Conservation (phyloP, 2,888 invertebrate species). For the Tenthredo mesomela region DNA sequence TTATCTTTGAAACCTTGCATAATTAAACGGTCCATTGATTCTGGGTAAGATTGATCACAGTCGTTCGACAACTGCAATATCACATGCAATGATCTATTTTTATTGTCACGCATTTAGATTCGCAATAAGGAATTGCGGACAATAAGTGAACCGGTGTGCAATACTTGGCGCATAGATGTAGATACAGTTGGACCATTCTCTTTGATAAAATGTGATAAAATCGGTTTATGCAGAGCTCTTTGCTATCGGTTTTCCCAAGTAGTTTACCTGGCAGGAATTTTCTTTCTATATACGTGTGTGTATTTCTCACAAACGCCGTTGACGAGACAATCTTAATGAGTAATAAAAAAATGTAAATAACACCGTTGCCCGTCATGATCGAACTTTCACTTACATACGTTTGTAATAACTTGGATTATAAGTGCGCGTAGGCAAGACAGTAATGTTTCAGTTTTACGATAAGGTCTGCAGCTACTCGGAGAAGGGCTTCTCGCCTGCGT, state of each 20-base stretch:
- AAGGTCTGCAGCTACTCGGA: slow-evolving; percentile 32
- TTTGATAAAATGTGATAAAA: slow-evolving; percentile 41
- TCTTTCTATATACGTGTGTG: neutral
- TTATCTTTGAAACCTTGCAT: slow-evolving; percentile 44
- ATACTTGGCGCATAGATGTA: neutral
- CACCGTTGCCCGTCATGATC: slow-evolving; percentile 56
- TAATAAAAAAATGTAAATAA: slow-evolving; percentile 31
- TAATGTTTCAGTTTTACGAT: slow-evolving; percentile 50
- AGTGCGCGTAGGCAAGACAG: slow-evolving; percentile 61
- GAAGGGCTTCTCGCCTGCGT: slow-evolving; percentile 36
- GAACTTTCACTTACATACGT: slow-evolving; percentile 63
- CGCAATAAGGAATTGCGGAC: slow-evolving; percentile 24
- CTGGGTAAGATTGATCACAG: slow-evolving; percentile 30
- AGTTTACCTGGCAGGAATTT: neutral
- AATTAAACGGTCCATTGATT: slow-evolving; percentile 48
- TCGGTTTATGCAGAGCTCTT: neutral
- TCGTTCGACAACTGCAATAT: slow-evolving; percentile 20
- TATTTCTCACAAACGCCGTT: neutral
- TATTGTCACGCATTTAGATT: slow-evolving; percentile 3
- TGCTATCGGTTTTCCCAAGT: neutral
- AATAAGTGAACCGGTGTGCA: slow-evolving; percentile 24
- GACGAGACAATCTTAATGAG: slow-evolving; percentile 46
- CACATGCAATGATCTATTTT: slow-evolving; percentile 3
- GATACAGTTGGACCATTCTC: slow-evolving; percentile 27
- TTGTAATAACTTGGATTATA: slow-evolving; percentile 60